phyloP scores from a whole-genome alignment of 2,888 invertebrate species.

The Nomada fabriciana region DNA sequence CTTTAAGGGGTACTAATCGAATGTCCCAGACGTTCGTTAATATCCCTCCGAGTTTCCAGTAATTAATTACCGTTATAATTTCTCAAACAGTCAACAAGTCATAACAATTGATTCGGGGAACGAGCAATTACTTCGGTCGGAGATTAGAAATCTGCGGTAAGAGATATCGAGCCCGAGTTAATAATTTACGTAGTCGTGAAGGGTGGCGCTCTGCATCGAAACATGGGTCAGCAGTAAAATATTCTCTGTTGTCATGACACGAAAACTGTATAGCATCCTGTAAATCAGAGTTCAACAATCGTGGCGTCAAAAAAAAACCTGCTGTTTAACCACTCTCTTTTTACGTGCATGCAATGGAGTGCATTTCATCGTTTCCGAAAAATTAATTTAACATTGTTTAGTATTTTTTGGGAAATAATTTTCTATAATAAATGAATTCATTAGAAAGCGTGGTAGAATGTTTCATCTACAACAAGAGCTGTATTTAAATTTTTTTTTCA shows the following conservation, averaged over 20 bases:
- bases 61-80: constrained; percentile 18
- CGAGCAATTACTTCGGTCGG: constrained; percentile 41
- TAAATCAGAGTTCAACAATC: constrained; percentile 40
- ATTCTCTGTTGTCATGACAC: constrained; percentile 38
- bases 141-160: constrained; percentile 50
- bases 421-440: too few species aligned
- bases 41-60: background rate
- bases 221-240: constrained; percentile 47
- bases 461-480: too few species aligned
- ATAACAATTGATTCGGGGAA: constrained; percentile 17
- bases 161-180: constrained; percentile 55
- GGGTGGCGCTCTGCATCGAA: constrained; percentile 25
- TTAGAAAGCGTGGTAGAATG: too few species aligned
- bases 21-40: background rate
- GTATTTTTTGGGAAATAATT: too few species aligned
- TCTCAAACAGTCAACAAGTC: constrained; percentile 28
- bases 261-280: constrained; percentile 42
- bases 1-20: background rate
- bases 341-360: too few species aligned
- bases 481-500: too few species aligned
- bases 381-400: too few species aligned
- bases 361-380: too few species aligned
- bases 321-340: background rate
- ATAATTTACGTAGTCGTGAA: constrained; percentile 55
- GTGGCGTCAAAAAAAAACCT: constrained; percentile 1